Evolutionary conservation across 2,797 vertebrate genomes (phyloP).

Genomic region (Helostoma temminkii): DNA sequence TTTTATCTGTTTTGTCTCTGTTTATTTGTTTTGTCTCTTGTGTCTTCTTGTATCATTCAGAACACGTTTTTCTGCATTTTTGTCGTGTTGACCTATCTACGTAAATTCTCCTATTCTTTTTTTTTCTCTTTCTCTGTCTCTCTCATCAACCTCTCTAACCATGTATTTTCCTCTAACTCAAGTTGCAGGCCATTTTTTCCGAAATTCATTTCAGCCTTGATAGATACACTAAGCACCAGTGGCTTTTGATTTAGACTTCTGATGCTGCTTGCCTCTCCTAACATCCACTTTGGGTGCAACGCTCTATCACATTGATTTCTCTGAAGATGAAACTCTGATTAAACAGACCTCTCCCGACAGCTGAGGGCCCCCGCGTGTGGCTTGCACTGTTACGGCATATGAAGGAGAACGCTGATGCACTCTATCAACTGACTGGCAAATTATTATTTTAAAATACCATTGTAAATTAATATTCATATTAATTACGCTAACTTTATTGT

Average conservation of each 20-base stretch:
- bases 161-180: constrained; percentile 42
- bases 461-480: constrained; percentile 31
- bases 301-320: constrained; percentile 81
- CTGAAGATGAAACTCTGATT: constrained; percentile 80
- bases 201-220: constrained; percentile 74
- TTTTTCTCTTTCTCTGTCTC: constrained; percentile 19
- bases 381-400: constrained; percentile 48
- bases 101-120: constrained; percentile 34
- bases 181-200: constrained; percentile 36
- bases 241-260: constrained; percentile 80
- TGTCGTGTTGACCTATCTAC: constrained; percentile 17
- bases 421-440: constrained; percentile 40
- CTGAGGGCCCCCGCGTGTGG: constrained; percentile 27
- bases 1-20: constrained; percentile 9
- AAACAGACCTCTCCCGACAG: constrained; percentile 69
- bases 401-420: constrained; percentile 37
- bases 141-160: constrained; percentile 40
- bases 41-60: constrained; percentile 1
- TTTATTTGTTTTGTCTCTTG: constrained; percentile 18
- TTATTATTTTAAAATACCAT: constrained; percentile 13
- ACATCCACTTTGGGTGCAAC: constrained; percentile 76
- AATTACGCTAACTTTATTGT: not conserved
- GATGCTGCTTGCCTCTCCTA: constrained; percentile 77
- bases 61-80: constrained; percentile 6
- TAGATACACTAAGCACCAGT: constrained; percentile 71